A percentile compares a stretch with the other conserved stretches of the same genome.
Evolutionary conservation across 2,888 invertebrate genomes (phyloP).

Genomic region (Megastigmus dorsalis): DNA sequence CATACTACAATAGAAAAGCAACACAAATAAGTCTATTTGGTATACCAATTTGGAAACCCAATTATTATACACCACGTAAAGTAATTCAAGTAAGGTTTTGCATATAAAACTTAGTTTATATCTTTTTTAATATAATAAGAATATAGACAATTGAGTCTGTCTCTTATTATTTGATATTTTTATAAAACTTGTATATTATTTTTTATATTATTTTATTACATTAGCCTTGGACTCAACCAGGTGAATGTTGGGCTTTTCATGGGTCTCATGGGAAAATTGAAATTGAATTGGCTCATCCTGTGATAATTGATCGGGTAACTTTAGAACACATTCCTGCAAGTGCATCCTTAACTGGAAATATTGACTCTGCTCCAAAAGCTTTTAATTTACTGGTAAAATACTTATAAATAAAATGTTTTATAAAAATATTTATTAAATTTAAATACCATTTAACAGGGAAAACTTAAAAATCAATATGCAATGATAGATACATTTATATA

Average conservation of each 20-base stretch:
- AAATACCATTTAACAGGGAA: slow-evolving; percentile 55
- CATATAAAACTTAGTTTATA: too few relatives aligned
- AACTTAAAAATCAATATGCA: slow-evolving; percentile 55
- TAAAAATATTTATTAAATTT: background rate
- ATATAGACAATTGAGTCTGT: too few relatives aligned
- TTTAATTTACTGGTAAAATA: slow-evolving; percentile 69
- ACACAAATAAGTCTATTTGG: slow-evolving; percentile 62
- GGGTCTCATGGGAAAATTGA: slow-evolving; percentile 74
- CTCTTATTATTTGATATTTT: too few relatives aligned
- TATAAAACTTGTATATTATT: background rate
- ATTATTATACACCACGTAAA: slow-evolving; percentile 65
- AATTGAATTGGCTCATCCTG: slow-evolving; percentile 66
- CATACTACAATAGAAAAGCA: slow-evolving; percentile 57
- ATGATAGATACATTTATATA: slow-evolving; percentile 61
- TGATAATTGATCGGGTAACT: slow-evolving; percentile 76
- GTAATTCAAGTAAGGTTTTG: slow-evolving; percentile 66
- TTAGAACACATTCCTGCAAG: slow-evolving; percentile 78
- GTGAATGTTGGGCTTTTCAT: slow-evolving; percentile 80
- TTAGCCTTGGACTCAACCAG: slow-evolving; percentile 72
- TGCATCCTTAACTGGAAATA: slow-evolving; percentile 76
- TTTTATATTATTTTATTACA: background rate
- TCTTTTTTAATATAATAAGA: too few relatives aligned
- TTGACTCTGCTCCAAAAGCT: slow-evolving; percentile 77
- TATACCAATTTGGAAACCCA: slow-evolving; percentile 63
- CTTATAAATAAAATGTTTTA: background rate